phyloP scores from a whole-genome alignment of 2,888 invertebrate genomes.

The Ophion slaviceki region DNA sequence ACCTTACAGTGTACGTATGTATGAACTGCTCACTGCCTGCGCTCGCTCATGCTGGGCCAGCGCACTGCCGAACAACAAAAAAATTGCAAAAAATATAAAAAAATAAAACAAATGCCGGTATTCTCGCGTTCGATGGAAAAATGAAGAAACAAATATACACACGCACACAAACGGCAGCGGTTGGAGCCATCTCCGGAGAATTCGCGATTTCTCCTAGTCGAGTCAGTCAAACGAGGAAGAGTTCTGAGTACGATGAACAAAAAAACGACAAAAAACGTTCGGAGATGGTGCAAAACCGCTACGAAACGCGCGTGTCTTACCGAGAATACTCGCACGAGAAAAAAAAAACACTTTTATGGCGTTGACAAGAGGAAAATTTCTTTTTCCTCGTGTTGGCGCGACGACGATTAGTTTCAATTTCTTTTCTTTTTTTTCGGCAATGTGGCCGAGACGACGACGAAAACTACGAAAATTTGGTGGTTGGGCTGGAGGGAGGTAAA shows the following conservation, averaged over 20 bases:
- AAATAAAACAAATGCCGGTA: constrained; percentile 72
- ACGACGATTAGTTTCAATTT: constrained; percentile 35
- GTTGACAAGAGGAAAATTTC: constrained; percentile 64
- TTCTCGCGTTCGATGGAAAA: constrained; percentile 73
- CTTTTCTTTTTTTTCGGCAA: constrained; percentile 15
- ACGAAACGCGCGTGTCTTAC: constrained; percentile 59
- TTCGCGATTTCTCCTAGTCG: constrained; percentile 57
- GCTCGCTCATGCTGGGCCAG: constrained; percentile 79
- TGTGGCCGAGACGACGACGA: constrained; percentile 17
- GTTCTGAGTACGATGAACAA: background rate
- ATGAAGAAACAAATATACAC: constrained; percentile 14
- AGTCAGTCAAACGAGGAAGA: constrained; percentile 21
- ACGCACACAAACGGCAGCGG: constrained; percentile 48
- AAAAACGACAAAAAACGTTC: background rate
- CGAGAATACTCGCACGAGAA: constrained; percentile 76
- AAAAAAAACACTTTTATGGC: constrained; percentile 69
- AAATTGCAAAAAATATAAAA: constrained; percentile 54
- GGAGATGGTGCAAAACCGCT: constrained; percentile 63
- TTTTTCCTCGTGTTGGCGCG: constrained; percentile 56
- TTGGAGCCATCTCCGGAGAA: constrained; percentile 61
- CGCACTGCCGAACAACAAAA: constrained; percentile 77
- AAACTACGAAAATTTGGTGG: constrained; percentile 11
- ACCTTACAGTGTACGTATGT: constrained; percentile 79
- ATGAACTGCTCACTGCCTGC: constrained; percentile 83
- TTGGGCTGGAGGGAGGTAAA: background rate